Base-by-base conservation (phyloP, 2,113 vertebrate species). In the Halcyon malimbica region DNA sequence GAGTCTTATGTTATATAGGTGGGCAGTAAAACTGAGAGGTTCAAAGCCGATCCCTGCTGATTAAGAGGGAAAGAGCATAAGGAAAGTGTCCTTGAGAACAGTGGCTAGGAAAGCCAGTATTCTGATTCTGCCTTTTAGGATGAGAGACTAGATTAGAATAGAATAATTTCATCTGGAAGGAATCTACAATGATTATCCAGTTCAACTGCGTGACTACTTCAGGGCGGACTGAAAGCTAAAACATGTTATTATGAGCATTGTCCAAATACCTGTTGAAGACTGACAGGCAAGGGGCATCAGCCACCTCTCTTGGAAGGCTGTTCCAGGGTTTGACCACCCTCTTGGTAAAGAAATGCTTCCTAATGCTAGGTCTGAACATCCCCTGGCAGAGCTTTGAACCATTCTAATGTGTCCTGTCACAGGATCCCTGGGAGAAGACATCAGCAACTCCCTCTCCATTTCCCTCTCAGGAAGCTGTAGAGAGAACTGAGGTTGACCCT, bases 371-470 rank as follows among this genome's bases (percentile, higher is more conserved):
- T 41, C 6, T 26, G 2, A 81, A 39, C 13, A 8, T 60, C 12
- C 12, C 7, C 17, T 51, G 5, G 2, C 1, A 2, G 8, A 28
- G 11, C 26, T 71, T 63, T 59, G 31, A 35, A 68, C 18, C 12
- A 8, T 63, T 67, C 18, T 29, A 19, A 83, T 0, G 0, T 1
- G 1, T 63, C 23, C 23, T 79, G 2, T 57, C 9, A 3, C 29
- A 42, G 33, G 13, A 28, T 33, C 5, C 4, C 9, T 54, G 25
- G 17, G 19, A 77, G 44, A 29, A 77, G 25, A 50, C 8, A 20
- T 23, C 26, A 64, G 29, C 4, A 65, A 10, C 31, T 42, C 31
- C 17, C 4, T 53, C 29, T 51, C 9, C n/a, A 20, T 9, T 31
- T 50, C 15, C 26, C 31, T 7, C 23, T 79, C 9, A 26, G 29